phyloP scores from a whole-genome alignment of 2,888 invertebrate species.

The Apomyelois bistriatella region DNA sequence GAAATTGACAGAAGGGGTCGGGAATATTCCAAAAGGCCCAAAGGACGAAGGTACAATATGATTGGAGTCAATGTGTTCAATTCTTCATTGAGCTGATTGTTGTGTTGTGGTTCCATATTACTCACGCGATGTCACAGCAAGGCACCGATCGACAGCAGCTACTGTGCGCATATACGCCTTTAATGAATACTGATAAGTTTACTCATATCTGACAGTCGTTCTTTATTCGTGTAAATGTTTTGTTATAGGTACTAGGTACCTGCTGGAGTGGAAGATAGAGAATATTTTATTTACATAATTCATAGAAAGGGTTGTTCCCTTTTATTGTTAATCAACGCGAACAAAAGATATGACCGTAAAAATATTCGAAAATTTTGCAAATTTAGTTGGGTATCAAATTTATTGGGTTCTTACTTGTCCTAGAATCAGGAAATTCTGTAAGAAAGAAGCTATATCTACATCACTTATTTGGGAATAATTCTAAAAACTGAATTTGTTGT shows the following conservation, averaged over 20 bases:
- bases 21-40: not conserved
- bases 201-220: constrained; percentile 31
- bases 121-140: constrained; percentile 54
- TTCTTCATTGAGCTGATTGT: constrained; percentile 37
- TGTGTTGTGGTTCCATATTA: constrained; percentile 45
- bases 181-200: constrained; percentile 63
- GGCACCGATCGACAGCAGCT: constrained; percentile 41
- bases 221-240: constrained; percentile 22
- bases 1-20: not conserved
- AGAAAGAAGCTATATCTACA: no score
- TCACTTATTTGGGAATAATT: no score
- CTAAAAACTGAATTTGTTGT: no score
- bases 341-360: no score
- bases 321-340: no score
- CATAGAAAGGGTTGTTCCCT: no score
- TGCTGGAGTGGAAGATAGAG: constrained; percentile 4
- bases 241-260: constrained; percentile 18
- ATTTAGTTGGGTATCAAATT: no score
- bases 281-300: not conserved
- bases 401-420: no score
- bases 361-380: no score
- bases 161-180: constrained; percentile 38
- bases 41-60: constrained; percentile 17
- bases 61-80: constrained; percentile 37
- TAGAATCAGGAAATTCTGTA: no score